Evolutionary conservation across 2,113 vertebrate species (phyloP).

Genomic region (Eurypyga helias): DNA sequence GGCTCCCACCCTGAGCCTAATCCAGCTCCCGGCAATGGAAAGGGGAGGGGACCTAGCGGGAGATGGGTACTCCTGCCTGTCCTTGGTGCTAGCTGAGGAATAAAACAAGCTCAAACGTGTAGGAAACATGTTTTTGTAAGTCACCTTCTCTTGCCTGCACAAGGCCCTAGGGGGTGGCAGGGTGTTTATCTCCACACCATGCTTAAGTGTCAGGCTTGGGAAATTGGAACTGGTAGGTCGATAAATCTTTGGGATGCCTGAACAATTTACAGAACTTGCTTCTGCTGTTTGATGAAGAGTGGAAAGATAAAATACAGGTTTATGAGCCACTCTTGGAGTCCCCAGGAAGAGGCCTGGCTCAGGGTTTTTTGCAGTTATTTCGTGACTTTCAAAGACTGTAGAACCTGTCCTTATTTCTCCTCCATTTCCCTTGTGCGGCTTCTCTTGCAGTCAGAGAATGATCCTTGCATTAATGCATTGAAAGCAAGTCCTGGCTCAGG

Average conservation of each 20-base stretch:
- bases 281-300: not conserved
- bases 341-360: not conserved
- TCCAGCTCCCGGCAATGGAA: not conserved
- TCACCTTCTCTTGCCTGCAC: not conserved
- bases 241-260: not conserved
- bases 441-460: not conserved
- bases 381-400: not conserved
- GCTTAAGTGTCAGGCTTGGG: not conserved
- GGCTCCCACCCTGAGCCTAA: rapidly evolving
- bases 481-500: not conserved
- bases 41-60: not conserved
- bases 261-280: not conserved
- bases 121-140: not conserved
- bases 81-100: not conserved
- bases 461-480: not conserved
- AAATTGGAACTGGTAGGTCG: not conserved
- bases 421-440: not conserved
- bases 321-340: not conserved
- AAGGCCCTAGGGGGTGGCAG: not conserved
- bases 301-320: not conserved
- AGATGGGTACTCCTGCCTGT: not conserved
- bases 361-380: not conserved
- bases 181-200: not conserved
- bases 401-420: not conserved
- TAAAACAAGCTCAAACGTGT: not conserved